Evolutionary conservation across 2,113 vertebrate genomes (phyloP), one percentile per base, ranked within the genome.

Genomic region (Ammodytes dubius): DNA sequence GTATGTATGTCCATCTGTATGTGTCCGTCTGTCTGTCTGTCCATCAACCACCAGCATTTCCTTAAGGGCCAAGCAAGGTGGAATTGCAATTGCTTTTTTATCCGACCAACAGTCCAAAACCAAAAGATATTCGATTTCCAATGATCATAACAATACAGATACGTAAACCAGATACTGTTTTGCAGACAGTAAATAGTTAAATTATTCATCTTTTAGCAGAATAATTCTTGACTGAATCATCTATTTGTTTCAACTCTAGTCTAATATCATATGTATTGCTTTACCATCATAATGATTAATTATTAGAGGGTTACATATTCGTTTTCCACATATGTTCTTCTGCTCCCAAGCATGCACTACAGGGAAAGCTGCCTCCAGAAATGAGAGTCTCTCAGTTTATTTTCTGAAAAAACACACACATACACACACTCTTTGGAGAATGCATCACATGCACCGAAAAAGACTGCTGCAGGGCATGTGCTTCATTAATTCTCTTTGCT

Each of bases 401-500:
- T 63, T 12, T 82, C 42, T 64, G 54, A 70, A 77, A 77, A 56
- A 81, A 61, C 27, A 43, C 50, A 45, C 61, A 27, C 27, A 27
- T 39, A 42, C n/a, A 63, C 45, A 70, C 74, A 66, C 6, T 17
- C 74, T 82, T 17, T 3, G 2, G 7, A 69, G 63, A 79, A 70
- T 49, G 11, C 75, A 71, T 91, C 69, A 50, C 77, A 82, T 67
- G 77, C 56, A 37, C 50, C 42, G 61, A 54, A 69, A 70, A 66
- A 72, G 42, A 63, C 43, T 37, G 73, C 84, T 70, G 61, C 17
- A 50, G 86, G 89, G 60, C 79, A 76, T 79, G 17, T 57, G 72
- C 63, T 63, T 83, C 54, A 82, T 86, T 88, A 80, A 81, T 65
- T 74, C 49, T 73, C 49, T 69, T 84, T 53, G 43, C 71, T 84